Conservation (phyloP, 2,888 invertebrate genomes). For the Lasioglossum zephyrum region DNA sequence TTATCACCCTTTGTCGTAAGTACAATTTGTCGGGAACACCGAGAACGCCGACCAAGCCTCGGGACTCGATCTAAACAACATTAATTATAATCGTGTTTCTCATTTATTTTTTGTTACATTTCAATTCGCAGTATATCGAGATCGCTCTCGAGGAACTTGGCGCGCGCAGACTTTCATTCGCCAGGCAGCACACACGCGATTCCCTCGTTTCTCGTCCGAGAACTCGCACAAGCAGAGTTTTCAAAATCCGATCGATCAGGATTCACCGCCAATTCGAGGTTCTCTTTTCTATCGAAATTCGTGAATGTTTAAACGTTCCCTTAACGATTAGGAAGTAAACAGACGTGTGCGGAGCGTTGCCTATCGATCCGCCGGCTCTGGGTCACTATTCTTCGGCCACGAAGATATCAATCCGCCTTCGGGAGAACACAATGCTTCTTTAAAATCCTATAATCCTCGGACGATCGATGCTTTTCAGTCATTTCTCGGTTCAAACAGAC, state of each 20-base stretch:
- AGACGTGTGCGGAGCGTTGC: constrained; percentile 53
- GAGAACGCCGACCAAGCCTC: constrained; percentile 54
- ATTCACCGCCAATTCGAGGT: constrained; percentile 39
- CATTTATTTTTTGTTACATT: neutral
- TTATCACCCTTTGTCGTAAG: constrained; percentile 72
- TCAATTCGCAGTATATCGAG: constrained; percentile 14
- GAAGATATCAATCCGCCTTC: neutral
- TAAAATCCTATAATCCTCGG: neutral
- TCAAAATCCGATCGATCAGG: constrained; percentile 38
- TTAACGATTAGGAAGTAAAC: constrained; percentile 59
- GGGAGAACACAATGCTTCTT: neutral
- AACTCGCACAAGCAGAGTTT: neutral
- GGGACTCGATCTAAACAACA: constrained; percentile 36
- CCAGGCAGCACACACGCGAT: neutral
- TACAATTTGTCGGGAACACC: constrained; percentile 65
- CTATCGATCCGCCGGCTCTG: constrained; percentile 28
- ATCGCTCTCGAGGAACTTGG: constrained; percentile 33
- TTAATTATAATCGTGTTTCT: constrained; percentile 9
- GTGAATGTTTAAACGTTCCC: constrained; percentile 37
- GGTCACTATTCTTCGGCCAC: constrained; percentile 13
- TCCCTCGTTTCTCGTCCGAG: neutral
- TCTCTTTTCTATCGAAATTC: constrained; percentile 52
- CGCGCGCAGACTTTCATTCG: constrained; percentile 15
- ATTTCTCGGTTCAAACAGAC: neutral
- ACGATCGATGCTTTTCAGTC: neutral